These are phyloP conservation scores for Drosophila formosana DNA, from an alignment of 2,888 invertebrate genomes.

Conservation along the genomic window DNA sequence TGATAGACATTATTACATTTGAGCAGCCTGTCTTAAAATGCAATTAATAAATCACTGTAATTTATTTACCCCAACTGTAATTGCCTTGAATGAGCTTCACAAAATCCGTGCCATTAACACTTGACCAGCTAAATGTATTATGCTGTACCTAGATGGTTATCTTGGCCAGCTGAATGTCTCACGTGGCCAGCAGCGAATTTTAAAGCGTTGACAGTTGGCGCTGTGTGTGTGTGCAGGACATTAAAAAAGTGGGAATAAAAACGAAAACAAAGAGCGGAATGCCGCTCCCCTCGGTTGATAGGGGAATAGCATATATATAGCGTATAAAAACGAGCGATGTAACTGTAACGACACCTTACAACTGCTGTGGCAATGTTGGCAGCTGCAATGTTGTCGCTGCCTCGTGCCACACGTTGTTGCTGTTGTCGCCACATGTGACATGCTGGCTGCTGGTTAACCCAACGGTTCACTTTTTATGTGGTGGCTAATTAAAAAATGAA, in stretches of 20 bases:
- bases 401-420: conserved; percentile 41
- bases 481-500: conserved; percentile 77
- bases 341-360: conserved; percentile 68
- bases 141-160: conserved; percentile 23
- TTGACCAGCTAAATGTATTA: conserved; percentile 36
- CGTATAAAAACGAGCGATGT: conserved; percentile 12
- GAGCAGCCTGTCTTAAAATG: conserved; percentile 46
- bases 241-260: conserved; percentile 35
- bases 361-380: conserved; percentile 43
- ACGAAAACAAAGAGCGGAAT: conserved; percentile 1
- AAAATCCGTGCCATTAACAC: conserved; percentile 38
- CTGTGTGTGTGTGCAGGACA: conserved; percentile 60
- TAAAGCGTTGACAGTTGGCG: conserved; percentile 65
- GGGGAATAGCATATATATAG: conserved; percentile 14
- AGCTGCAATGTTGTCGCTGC: conserved; percentile 48
- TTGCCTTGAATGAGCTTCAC: not conserved
- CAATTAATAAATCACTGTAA: conserved; percentile 35
- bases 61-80: not conserved
- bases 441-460: conserved; percentile 55
- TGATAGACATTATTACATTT: conserved; percentile 1
- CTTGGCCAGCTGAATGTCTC: conserved; percentile 11
- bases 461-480: conserved; percentile 67
- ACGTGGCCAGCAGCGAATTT: conserved; percentile 40
- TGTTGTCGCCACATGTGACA: conserved; percentile 67
- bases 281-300: conserved; percentile 23